Evolutionary conservation across 2,888 invertebrate genomes (phyloP).

Genomic region (Dryadula phaetusa): DNA sequence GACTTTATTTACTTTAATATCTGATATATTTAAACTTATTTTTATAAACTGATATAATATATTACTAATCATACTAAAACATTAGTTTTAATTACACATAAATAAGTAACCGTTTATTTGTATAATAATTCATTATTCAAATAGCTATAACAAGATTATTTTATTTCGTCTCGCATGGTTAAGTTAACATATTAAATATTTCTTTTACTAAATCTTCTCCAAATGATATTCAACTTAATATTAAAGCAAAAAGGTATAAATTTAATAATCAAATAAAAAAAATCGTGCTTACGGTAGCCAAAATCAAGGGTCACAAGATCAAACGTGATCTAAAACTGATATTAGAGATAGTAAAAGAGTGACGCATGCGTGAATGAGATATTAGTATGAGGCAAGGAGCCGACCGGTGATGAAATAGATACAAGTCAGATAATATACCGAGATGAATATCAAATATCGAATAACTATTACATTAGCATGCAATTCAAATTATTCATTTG

Average conservation of each 20-base stretch:
- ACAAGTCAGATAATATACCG: slow-evolving; percentile 35
- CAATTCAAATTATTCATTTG: slow-evolving; percentile 19
- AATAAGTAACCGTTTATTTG: slow-evolving; percentile 48
- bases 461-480: slow-evolving; percentile 35
- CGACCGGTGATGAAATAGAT: slow-evolving; percentile 51
- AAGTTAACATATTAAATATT: slow-evolving; percentile 67
- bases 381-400: slow-evolving; percentile 63
- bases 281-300: slow-evolving; percentile 81
- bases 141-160: slow-evolving; percentile 59
- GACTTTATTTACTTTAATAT: too few species aligned
- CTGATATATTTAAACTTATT: too few species aligned
- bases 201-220: slow-evolving; percentile 48
- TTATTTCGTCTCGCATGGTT: slow-evolving; percentile 78
- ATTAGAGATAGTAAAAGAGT: slow-evolving; percentile 74
- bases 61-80: too few species aligned
- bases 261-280: slow-evolving; percentile 52
- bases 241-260: slow-evolving; percentile 48
- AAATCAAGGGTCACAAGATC: slow-evolving; percentile 81
- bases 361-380: slow-evolving; percentile 82
- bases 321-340: slow-evolving; percentile 81
- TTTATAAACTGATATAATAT: too few species aligned
- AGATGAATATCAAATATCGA: slow-evolving; percentile 40
- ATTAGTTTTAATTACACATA: too few species aligned
- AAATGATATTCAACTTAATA: slow-evolving; percentile 47
- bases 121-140: slow-evolving; percentile 55